Conservation (phyloP, 2,113 vertebrate species). For the Setophaga petechia region DNA sequence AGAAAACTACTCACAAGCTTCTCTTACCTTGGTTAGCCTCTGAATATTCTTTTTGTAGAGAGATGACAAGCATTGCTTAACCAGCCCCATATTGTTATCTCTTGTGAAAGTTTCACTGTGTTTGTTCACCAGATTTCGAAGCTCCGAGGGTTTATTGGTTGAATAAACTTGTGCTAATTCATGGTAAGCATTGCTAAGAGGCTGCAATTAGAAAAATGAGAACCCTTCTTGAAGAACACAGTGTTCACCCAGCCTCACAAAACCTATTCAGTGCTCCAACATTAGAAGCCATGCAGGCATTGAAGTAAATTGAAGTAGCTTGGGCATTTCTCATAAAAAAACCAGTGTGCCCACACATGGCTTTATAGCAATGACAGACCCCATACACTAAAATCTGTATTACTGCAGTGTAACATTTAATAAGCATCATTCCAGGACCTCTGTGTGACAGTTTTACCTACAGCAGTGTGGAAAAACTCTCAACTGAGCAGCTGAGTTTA, state of each 20-base stretch:
- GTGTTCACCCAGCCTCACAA: background rate
- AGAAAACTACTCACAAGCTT: background rate
- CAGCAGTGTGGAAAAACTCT: background rate
- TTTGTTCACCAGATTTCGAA: slow-evolving; percentile 91
- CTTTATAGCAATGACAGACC: background rate
- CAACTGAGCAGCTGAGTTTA: background rate
- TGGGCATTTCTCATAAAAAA: background rate
- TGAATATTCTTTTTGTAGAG: slow-evolving; percentile 99
- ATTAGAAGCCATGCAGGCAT: background rate
- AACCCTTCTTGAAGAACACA: background rate
- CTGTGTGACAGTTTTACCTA: background rate
- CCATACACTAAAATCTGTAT: background rate
- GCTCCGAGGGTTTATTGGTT: slow-evolving; percentile 94
- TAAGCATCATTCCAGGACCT: background rate
- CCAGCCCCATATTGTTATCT: slow-evolving; percentile 96
- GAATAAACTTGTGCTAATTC: slow-evolving; percentile 96
- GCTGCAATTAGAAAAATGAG: slow-evolving; percentile 74
- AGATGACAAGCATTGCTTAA: slow-evolving; percentile 97
- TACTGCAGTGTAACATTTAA: background rate
- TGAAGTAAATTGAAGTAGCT: background rate
- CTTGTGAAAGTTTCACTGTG: slow-evolving; percentile 92
- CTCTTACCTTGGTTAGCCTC: slow-evolving; percentile 94
- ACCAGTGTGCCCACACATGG: rapidly evolving
- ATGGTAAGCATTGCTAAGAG: slow-evolving; percentile 97
- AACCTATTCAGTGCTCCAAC: background rate